Percentiles rank a stretch among this genome's conserved stretches.
Conservation (phyloP, 2,113 vertebrate genomes). For the Pantherophis guttatus region DNA sequence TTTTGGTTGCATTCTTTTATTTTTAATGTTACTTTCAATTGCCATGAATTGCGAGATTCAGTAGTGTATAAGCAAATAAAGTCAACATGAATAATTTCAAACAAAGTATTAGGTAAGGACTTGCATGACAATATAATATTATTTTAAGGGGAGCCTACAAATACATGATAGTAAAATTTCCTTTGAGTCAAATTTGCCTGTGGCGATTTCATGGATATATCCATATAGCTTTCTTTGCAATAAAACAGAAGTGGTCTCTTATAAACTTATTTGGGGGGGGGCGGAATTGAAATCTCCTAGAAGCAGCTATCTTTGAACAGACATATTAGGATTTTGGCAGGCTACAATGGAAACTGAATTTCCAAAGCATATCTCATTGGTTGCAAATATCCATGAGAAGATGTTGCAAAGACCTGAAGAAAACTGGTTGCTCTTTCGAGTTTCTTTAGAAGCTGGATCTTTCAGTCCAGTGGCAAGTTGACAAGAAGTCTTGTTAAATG, state of each 20-base stretch:
- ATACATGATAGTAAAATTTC: not conserved
- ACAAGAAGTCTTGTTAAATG: not conserved
- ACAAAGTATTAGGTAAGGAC: not conserved
- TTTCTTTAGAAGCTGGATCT: not conserved
- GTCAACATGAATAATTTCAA: not conserved
- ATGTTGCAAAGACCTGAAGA: not conserved
- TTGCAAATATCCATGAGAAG: not conserved
- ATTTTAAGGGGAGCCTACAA: not conserved
- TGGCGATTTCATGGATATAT: not conserved
- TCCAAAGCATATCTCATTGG: not conserved
- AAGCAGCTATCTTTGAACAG: not conserved
- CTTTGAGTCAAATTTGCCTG: not conserved
- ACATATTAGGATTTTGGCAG: not conserved
- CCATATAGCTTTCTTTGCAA: not conserved
- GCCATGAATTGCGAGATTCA: not conserved
- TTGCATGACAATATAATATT: not conserved
- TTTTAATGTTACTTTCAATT: not conserved
- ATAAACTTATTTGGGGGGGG: not conserved
- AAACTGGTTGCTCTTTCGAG: not conserved
- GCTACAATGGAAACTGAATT: not conserved
- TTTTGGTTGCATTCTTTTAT: not conserved
- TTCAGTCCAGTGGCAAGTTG: not conserved
- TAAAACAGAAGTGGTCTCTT: not conserved
- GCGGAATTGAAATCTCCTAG: not conserved
- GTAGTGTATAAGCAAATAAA: not conserved